Percentiles rank a stretch among this genome's conserved stretches.
These are phyloP conservation scores for Drosophila cardini DNA, from an alignment of 1,140 invertebrate species.

Conservation along the genomic window DNA sequence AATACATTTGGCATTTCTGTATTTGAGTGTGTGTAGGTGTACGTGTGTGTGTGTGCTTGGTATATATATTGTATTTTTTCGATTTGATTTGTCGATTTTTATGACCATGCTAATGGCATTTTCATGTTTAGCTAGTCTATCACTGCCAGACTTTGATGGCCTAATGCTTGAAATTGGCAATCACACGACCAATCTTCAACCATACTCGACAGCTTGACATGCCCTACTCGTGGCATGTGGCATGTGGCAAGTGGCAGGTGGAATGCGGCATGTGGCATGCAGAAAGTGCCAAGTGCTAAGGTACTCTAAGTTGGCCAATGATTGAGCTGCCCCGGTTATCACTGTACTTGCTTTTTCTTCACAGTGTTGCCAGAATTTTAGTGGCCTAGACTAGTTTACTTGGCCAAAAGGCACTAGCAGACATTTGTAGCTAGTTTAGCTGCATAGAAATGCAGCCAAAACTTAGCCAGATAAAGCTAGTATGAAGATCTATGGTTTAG, in stretches of 20 bases:
- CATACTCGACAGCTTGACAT: slow-evolving; percentile 61
- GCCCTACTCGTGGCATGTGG: slow-evolving; percentile 16
- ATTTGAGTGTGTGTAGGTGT: slow-evolving; percentile 5
- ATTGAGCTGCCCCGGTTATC: slow-evolving; percentile 53
- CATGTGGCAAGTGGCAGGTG: slow-evolving; percentile 21
- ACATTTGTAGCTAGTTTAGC: no score
- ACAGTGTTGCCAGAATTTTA: no score
- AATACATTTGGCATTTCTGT: slow-evolving; percentile 5
- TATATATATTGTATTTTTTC: slow-evolving; percentile 25
- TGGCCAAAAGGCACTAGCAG: no score
- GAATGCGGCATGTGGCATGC: slow-evolving; percentile 17
- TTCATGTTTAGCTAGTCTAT: slow-evolving; percentile 66
- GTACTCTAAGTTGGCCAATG: slow-evolving; percentile 30
- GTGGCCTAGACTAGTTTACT: no score
- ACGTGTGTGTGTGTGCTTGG: slow-evolving; percentile 7
- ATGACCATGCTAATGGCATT: slow-evolving; percentile 75
- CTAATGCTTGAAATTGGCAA: slow-evolving; percentile 47
- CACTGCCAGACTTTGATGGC: slow-evolving; percentile 52
- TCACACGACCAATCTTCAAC: slow-evolving; percentile 34
- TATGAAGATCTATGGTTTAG: no score
- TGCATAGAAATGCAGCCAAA: no score
- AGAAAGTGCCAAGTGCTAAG: slow-evolving; percentile 6
- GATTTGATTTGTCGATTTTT: slow-evolving; percentile 65
- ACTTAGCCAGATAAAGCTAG: no score
- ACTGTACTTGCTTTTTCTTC: background rate